A percentile compares a stretch with the other conserved stretches of the same genome.
Evolutionary conservation across 2,113 vertebrate genomes (phyloP).

Genomic region (Oncorhynchus tshawytscha): DNA sequence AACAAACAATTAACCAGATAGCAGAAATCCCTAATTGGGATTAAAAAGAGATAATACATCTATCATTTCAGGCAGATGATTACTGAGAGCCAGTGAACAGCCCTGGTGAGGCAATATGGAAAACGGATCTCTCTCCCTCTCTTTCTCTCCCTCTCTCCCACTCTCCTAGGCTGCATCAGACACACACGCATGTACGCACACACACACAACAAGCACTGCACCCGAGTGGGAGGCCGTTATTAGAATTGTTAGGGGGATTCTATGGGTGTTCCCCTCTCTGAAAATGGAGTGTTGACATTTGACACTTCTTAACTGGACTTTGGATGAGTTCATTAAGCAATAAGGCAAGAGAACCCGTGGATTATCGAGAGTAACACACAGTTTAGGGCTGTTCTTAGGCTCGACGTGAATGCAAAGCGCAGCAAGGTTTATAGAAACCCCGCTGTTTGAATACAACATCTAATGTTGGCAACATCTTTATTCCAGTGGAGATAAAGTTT

Average conservation of each 20-base stretch:
- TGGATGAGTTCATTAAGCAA: slow-evolving; percentile 24
- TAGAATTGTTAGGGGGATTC: slow-evolving; percentile 41
- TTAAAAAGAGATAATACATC: slow-evolving; percentile 69
- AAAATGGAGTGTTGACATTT: slow-evolving; percentile 61
- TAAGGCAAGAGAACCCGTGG: too few species aligned
- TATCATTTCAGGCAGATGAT: slow-evolving; percentile 67
- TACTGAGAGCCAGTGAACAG: slow-evolving; percentile 46
- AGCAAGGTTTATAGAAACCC: too few species aligned
- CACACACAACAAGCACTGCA: slow-evolving; percentile 6
- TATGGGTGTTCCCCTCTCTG: slow-evolving; percentile 18
- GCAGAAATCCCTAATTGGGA: slow-evolving; percentile 69
- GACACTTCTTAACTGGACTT: slow-evolving; percentile 51
- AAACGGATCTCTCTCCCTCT: slow-evolving; percentile 47
- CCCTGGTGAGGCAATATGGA: slow-evolving; percentile 57
- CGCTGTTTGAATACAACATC: too few species aligned
- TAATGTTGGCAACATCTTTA: too few species aligned
- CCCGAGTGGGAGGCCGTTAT: neutral
- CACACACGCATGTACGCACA: slow-evolving; percentile 8
- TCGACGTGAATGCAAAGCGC: too few species aligned
- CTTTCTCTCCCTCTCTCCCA: slow-evolving; percentile 54
- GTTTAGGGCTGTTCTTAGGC: too few species aligned
- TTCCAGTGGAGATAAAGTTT: too few species aligned
- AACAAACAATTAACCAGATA: slow-evolving; percentile 77
- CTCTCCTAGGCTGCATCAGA: slow-evolving; percentile 5
- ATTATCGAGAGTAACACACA: too few species aligned